Evolutionary conservation across 1,140 invertebrate species (phyloP).

Genomic region (Apis mellifera): Amel_HAv3.1 CM009931.2:5630001-5630500

Average conservation of each 20-base stretch:
- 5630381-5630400: neutral
- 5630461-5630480: constrained; percentile 5
- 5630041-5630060: neutral
- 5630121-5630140: neutral
- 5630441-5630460: neutral
- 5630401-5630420: constrained; percentile 15
- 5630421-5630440: constrained; percentile 32
- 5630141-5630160: neutral
- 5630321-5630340: neutral
- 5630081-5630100: constrained; percentile 17
- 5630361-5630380: constrained; percentile 27
- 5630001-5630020: neutral
- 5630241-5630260: constrained; percentile 14
- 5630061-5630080: neutral
- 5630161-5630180: neutral
- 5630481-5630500: neutral
- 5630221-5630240: neutral
- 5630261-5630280: neutral
- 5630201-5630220: neutral
- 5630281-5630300: constrained; percentile 27
- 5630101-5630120: neutral
- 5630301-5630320: constrained; percentile 8
- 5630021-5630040: neutral
- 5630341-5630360: constrained; percentile 14
- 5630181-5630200: constrained; percentile 22